Evolutionary conservation across 2,797 vertebrate genomes (phyloP), one percentile per base, ranked within the genome.

Genomic region (Mormyrus hasselquistii): DNA sequence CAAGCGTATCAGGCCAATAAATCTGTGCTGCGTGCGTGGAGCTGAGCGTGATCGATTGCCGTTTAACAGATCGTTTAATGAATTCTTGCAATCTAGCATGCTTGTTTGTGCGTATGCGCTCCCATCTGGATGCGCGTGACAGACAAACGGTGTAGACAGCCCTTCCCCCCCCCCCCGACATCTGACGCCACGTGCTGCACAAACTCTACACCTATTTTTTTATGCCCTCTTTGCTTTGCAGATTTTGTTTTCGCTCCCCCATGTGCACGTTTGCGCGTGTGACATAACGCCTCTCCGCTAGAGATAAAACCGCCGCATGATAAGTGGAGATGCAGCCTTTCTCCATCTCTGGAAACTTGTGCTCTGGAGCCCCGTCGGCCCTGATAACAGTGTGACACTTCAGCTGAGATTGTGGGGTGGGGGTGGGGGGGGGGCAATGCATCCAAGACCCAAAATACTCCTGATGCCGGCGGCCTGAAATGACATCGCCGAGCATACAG

Each of bases 1-100:
- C 90, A 90, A 88, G 82, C 83, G 88, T 90, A 92, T 92, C 87
- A 53, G 34, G 41, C 76, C 73, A 89, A 84, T 91, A 88, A 91
- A 91, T 91, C 90, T 88, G 59, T 53, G 52, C 86, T 52, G 87
- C 44, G 52, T 52, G 52, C 22, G 73, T 16, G 59, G 50, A 50
- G 25, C 79, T n/a, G 85, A 41, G 65, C 19, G n/a, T 82, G 89
- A 87, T 57, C n/a, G 65, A 47, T 57, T 41, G 47, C 49, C 69
- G 57, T 47, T 76, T 85, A 87, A 89, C 52, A 57, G 50, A 89
- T 89, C 6, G 29, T 50, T 55, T 44, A 49, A 69, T 69, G 59
- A 76, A 87, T 55, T 55, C 34, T 55, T 25, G 34, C 62, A 79
- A 44, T 69, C 49, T 34, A 76, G 50, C 87, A n/a, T 41, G 65